Evolutionary conservation across 2,113 vertebrate species (phyloP).

Genomic region (Sapayoa aenigma): DNA sequence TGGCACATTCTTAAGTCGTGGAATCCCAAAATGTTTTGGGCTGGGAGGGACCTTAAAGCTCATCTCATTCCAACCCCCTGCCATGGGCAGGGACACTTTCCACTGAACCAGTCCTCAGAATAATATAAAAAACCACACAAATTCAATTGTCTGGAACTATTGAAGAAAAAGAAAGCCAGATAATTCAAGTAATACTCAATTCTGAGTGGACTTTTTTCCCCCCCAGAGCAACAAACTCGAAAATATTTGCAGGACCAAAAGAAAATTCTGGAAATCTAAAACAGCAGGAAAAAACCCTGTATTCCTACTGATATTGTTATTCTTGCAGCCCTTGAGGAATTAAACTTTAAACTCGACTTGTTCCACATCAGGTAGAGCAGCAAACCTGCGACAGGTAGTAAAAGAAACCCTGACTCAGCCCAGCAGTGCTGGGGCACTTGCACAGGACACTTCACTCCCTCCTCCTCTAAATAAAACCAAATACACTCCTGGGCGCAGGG

Average conservation of each 20-base stretch:
- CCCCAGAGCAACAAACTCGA: not conserved
- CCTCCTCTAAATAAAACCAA: not conserved
- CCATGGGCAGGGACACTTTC: not conserved
- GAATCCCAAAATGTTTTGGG: not conserved
- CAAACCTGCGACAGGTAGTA: not conserved
- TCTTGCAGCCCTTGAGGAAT: not conserved
- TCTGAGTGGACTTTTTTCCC: not conserved
- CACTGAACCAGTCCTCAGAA: not conserved
- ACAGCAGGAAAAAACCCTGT: fast-evolving
- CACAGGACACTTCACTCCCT: not conserved
- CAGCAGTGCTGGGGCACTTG: no score
- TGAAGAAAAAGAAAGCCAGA: not conserved
- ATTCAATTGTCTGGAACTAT: not conserved
- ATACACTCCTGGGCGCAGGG: not conserved
- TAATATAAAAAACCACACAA: not conserved
- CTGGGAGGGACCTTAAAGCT: not conserved
- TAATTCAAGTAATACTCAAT: not conserved
- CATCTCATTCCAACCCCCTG: not conserved
- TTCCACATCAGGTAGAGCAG: not conserved
- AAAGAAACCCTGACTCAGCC: no score
- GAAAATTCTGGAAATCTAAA: not conserved
- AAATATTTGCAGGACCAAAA: fast-evolving
- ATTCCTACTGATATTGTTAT: no score
- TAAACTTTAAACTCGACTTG: not conserved
- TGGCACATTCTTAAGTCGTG: not conserved